Conservation (phyloP, 2,888 invertebrate species). For the Mesopsocus fuscifrons region DNA sequence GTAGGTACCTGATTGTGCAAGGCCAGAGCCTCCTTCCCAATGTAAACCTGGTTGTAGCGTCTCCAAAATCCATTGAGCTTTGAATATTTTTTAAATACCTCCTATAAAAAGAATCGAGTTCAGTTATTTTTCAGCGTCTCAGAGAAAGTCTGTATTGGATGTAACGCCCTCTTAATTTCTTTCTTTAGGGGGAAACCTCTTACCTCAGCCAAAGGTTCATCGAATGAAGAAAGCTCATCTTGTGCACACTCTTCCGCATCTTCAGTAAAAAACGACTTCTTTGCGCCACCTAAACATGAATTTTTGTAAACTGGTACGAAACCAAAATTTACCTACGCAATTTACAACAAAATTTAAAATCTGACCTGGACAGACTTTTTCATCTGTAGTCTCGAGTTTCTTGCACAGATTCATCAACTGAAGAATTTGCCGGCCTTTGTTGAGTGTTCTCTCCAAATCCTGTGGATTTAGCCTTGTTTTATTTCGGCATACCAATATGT, state of each 20-base stretch:
- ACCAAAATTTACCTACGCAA: too few species aligned
- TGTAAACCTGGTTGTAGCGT: constrained; percentile 33
- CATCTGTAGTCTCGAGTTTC: constrained; percentile 39
- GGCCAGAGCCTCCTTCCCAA: constrained; percentile 31
- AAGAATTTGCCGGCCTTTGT: constrained; percentile 38
- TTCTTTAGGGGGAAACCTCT: too few species aligned
- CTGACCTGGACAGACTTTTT: constrained; percentile 21
- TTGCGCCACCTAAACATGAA: neutral
- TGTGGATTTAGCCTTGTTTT: too few species aligned
- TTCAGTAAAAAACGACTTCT: neutral
- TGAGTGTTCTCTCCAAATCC: constrained; percentile 25
- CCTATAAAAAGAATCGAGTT: constrained; percentile 25
- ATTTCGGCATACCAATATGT: too few species aligned
- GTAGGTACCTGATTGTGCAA: constrained; percentile 20
- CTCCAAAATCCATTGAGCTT: constrained; percentile 53
- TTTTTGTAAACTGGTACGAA: too few species aligned
- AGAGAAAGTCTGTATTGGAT: too few species aligned
- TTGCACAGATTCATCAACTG: constrained; percentile 41
- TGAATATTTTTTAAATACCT: constrained; percentile 31
- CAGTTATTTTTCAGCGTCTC: too few species aligned
- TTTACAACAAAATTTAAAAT: neutral
- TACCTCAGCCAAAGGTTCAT: constrained; percentile 3
- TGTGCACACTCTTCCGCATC: neutral
- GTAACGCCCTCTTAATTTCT: too few species aligned
- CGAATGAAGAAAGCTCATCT: neutral